phyloP scores from a whole-genome alignment of 2,888 invertebrate species.

The Dryobotodes eremita region DNA sequence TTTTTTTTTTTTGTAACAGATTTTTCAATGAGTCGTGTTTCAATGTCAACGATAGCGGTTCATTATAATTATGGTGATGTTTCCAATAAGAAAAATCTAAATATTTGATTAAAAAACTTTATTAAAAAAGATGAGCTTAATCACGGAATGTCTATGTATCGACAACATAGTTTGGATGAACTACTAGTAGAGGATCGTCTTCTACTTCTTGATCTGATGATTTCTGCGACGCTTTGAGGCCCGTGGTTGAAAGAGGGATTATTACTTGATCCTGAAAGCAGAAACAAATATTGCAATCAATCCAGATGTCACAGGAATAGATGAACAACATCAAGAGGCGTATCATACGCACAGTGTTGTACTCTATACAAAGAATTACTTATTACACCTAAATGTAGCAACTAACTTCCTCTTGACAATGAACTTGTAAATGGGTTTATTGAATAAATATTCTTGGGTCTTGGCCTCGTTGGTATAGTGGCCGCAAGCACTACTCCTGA shows the following conservation, averaged over 20 bases:
- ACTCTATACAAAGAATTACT: background rate
- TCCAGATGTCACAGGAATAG: background rate
- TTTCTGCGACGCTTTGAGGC: conserved; percentile 88
- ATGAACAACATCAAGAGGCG: background rate
- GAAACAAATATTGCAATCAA: conserved; percentile 1
- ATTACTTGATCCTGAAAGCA: conserved; percentile 94
- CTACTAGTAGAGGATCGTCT: conserved; percentile 96
- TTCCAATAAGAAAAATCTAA: background rate
- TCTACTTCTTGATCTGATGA: conserved; percentile 91
- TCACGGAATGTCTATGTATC: conserved; percentile 86
- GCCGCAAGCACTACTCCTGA: background rate
- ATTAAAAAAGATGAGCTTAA: conserved; percentile 64
- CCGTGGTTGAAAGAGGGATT: conserved; percentile 93
- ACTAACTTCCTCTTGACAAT: background rate
- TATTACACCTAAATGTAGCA: background rate
- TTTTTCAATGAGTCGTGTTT: background rate
- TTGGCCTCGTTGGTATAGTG: background rate
- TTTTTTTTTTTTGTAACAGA: too few species aligned
- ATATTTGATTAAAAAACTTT: conserved; percentile 52
- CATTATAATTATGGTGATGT: background rate
- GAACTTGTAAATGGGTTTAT: background rate
- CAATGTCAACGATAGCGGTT: background rate
- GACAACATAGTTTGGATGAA: conserved; percentile 98
- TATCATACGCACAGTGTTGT: background rate
- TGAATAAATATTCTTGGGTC: background rate